Conservation (phyloP, 2,888 invertebrate species). For the Chymomyza fuscimana region DNA sequence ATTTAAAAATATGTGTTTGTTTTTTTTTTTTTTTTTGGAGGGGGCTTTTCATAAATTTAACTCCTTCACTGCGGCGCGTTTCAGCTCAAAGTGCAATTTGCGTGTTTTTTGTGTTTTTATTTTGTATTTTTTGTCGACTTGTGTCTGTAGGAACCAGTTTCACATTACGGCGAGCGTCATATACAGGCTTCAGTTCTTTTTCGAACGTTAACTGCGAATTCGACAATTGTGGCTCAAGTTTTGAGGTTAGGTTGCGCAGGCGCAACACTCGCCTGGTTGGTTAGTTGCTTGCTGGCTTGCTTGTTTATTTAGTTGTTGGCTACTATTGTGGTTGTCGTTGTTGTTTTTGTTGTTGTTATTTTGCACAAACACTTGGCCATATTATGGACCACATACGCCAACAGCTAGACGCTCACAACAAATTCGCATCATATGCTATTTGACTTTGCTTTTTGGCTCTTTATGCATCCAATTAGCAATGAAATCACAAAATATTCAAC, state of each 20-base stretch:
- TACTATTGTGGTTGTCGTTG: slow-evolving; percentile 17
- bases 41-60: slow-evolving; percentile 23
- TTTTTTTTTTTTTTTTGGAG: slow-evolving; percentile 13
- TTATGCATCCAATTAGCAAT: slow-evolving; percentile 58
- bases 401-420: slow-evolving; percentile 15
- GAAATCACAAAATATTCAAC: slow-evolving; percentile 49
- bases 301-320: slow-evolving; percentile 12
- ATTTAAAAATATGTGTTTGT: not conserved
- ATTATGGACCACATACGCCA: slow-evolving; percentile 15
- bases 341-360: slow-evolving; percentile 15
- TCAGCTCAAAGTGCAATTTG: slow-evolving; percentile 43
- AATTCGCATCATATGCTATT: not conserved
- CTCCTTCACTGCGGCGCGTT: slow-evolving; percentile 58
- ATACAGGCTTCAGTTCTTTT: slow-evolving; percentile 54
- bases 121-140: slow-evolving; percentile 28
- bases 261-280: slow-evolving; percentile 44
- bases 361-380: slow-evolving; percentile 57
- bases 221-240: slow-evolving; percentile 30
- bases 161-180: slow-evolving; percentile 48
- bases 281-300: not conserved
- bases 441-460: slow-evolving; percentile 6
- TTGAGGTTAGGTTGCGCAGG: slow-evolving; percentile 65
- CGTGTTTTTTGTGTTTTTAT: slow-evolving; percentile 30
- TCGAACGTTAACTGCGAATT: not conserved
- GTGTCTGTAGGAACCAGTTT: slow-evolving; percentile 62